phyloP scores from a whole-genome alignment of 2,797 vertebrate genomes.

The Acanthurus tractus region DNA sequence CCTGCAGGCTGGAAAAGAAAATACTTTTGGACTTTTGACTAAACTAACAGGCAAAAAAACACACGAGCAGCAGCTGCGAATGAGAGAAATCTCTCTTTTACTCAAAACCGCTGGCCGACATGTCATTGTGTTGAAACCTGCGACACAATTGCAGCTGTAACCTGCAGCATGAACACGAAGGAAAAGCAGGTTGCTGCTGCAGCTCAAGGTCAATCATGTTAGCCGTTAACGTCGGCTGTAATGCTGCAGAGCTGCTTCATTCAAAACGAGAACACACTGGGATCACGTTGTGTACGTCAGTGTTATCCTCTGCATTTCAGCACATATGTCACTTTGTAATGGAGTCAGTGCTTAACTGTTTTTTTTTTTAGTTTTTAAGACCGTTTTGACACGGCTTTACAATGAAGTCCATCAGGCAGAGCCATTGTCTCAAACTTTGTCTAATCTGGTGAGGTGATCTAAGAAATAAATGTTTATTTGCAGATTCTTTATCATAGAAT shows the following conservation, averaged over 20 bases:
- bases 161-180: slow-evolving; percentile 16
- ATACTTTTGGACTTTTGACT: not conserved
- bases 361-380: not conserved
- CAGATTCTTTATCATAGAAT: not conserved
- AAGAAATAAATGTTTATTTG: not conserved
- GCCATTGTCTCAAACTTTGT: not conserved
- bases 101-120: slow-evolving; percentile 13
- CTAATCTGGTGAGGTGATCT: not conserved
- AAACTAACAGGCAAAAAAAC: not conserved
- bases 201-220: too few relatives aligned
- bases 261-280: not conserved
- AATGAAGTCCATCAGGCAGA: not conserved
- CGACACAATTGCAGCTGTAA: too few relatives aligned
- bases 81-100: slow-evolving; percentile 8
- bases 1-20: not conserved
- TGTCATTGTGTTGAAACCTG: not conserved
- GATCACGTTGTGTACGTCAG: not conserved
- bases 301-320: not conserved
- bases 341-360: not conserved
- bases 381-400: not conserved
- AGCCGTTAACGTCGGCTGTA: too few relatives aligned
- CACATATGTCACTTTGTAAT: not conserved
- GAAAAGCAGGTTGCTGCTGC: slow-evolving; percentile 4
- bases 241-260: not conserved
- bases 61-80: not conserved